Percentiles rank a stretch among this genome's conserved stretches.
Conservation (phyloP, 2,113 vertebrate species). For the Rhombomys opimus region DNA sequence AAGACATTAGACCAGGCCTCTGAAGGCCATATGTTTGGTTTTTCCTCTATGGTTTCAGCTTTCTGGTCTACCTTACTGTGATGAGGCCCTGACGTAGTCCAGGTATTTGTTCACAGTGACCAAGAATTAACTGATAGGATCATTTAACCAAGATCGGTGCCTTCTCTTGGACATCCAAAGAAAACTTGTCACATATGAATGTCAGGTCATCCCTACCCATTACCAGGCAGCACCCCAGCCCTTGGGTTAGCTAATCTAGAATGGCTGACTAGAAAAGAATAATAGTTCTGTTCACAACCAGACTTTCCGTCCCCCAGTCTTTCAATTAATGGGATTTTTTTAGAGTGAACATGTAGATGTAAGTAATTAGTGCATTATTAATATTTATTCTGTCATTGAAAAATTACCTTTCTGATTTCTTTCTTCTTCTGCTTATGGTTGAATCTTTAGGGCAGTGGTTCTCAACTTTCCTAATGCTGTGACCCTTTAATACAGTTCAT, state of each 20-base stretch:
- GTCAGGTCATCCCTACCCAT: neutral
- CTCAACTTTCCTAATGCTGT: neutral
- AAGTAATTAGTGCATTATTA: constrained; percentile 13
- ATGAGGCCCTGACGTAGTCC: neutral
- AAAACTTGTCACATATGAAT: accelerated
- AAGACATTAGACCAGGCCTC: neutral
- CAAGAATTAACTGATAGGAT: neutral
- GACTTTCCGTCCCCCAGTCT: neutral
- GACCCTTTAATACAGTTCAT: neutral
- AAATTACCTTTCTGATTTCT: neutral
- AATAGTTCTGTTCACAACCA: neutral
- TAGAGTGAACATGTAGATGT: neutral
- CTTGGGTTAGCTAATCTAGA: neutral
- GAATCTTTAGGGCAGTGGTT: neutral
- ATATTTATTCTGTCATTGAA: constrained; percentile 25
- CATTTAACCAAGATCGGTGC: neutral
- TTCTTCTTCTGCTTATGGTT: neutral
- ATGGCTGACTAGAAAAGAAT: neutral
- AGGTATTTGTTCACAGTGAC: neutral
- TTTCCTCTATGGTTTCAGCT: neutral
- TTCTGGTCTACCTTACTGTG: neutral
- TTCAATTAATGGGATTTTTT: neutral
- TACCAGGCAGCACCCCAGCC: neutral
- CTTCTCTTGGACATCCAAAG: neutral
- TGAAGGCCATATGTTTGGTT: neutral